These are phyloP conservation scores for Aspidoscelis tigris DNA, from an alignment of 2,113 vertebrate genomes.

Conservation along the genomic window DNA sequence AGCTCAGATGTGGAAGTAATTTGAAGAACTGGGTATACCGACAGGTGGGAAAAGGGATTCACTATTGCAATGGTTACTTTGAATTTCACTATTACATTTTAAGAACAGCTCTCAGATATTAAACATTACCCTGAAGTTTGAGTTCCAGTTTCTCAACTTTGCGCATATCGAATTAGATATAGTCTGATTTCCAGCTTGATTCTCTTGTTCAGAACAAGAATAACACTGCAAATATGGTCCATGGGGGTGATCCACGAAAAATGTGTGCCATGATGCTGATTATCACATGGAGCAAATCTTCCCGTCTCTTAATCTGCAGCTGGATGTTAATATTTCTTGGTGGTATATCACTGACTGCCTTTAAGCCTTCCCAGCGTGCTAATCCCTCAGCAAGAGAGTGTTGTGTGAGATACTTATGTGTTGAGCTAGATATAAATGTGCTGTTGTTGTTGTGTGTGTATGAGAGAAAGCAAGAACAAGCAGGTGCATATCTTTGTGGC, in stretches of 20 bases:
- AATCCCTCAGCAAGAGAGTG: conserved; percentile 21
- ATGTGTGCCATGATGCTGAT: neutral
- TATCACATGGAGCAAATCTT: neutral
- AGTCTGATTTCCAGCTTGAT: conserved; percentile 14
- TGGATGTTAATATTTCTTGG: conserved; percentile 33
- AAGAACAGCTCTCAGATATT: no score
- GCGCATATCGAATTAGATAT: neutral
- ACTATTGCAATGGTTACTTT: no score
- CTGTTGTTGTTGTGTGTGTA: no score
- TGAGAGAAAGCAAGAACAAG: no score
- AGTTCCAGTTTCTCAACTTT: neutral
- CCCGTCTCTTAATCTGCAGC: conserved; percentile 16
- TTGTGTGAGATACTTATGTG: neutral
- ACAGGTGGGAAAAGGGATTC: no score
- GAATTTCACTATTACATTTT: no score
- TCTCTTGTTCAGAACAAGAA: neutral
- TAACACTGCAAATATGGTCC: neutral
- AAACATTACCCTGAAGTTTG: neutral
- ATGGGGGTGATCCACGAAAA: neutral
- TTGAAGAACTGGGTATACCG: no score
- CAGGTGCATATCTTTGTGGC: no score
- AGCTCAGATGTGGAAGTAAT: no score
- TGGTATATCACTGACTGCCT: conserved; percentile 17
- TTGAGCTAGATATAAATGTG: conserved; percentile 11
- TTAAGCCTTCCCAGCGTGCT: conserved; percentile 14